Conservation (phyloP, 1,140 invertebrate species). For the Apis florea region DNA sequence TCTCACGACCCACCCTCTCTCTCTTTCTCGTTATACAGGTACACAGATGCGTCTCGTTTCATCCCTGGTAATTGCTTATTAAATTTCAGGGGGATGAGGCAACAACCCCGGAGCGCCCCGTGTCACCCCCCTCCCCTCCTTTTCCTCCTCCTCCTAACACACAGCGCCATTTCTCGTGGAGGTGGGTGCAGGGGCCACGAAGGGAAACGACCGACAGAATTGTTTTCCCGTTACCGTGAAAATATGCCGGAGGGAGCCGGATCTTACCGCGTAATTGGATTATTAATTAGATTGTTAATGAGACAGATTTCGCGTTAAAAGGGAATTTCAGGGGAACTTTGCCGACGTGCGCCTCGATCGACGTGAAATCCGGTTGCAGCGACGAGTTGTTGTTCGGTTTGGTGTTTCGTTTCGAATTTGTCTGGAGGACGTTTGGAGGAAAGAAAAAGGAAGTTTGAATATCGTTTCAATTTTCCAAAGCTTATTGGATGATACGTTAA, state of each 20-base stretch:
- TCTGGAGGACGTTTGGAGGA: too few species aligned
- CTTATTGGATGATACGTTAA: too few species aligned
- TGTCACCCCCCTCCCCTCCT: neutral
- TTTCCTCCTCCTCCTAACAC: neutral
- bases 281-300: conserved; percentile 81
- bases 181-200: conserved; percentile 51
- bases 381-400: neutral
- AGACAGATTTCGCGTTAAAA: conserved; percentile 76
- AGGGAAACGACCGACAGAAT: conserved; percentile 72
- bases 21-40: conserved; percentile 56
- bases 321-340: conserved; percentile 46
- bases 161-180: conserved; percentile 54
- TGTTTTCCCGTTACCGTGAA: conserved; percentile 78
- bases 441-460: too few species aligned
- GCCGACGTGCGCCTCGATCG: conserved; percentile 28
- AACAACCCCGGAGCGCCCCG: conserved; percentile 37
- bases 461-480: too few species aligned
- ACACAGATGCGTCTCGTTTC: conserved; percentile 75
- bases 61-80: conserved; percentile 76
- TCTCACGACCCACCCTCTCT: neutral
- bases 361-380: conserved; percentile 17
- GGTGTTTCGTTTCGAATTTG: too few species aligned
- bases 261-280: conserved; percentile 79
- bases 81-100: conserved; percentile 71
- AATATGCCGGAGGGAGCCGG: conserved; percentile 71